A percentile compares a stretch with the other conserved stretches of the same genome.
Conservation (phyloP, 2,888 invertebrate species). For the Drosophila neutralis region DNA sequence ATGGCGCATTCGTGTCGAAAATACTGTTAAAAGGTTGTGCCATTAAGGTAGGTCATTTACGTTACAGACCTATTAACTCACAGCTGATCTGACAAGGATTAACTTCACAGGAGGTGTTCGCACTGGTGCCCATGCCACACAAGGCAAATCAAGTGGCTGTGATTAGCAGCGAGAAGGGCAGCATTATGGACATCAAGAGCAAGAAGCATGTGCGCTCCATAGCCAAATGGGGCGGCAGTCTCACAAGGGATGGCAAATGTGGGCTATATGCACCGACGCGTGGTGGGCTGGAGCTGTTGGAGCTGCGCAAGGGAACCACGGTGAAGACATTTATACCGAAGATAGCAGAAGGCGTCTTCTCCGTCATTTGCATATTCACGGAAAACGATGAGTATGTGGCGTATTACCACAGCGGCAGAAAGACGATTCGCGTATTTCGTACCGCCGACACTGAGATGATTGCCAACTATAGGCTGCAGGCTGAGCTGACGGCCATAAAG, state of each 20-base stretch:
- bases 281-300: constrained; percentile 96
- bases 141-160: constrained; percentile 94
- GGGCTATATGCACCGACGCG: constrained; percentile 96
- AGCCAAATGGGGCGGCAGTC: constrained; percentile 96
- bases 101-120: constrained; percentile 87
- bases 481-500: constrained; percentile 94
- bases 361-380: constrained; percentile 97
- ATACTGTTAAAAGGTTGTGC: constrained; percentile 86
- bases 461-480: constrained; percentile 96
- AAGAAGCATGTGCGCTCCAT: constrained; percentile 95
- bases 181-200: constrained; percentile 94
- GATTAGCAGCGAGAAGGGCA: constrained; percentile 95
- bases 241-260: constrained; percentile 93
- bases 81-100: background rate
- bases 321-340: constrained; percentile 96
- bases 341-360: constrained; percentile 98
- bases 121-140: constrained; percentile 92
- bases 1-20: constrained; percentile 87
- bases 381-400: constrained; percentile 97
- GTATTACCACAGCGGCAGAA: constrained; percentile 97
- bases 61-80: background rate
- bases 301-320: constrained; percentile 94
- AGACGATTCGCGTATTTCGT: constrained; percentile 96
- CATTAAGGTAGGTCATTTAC: constrained; percentile 85
- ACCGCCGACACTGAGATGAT: constrained; percentile 95